Conservation (phyloP, 1,140 invertebrate genomes). For the Nixonia krombeini region DNA sequence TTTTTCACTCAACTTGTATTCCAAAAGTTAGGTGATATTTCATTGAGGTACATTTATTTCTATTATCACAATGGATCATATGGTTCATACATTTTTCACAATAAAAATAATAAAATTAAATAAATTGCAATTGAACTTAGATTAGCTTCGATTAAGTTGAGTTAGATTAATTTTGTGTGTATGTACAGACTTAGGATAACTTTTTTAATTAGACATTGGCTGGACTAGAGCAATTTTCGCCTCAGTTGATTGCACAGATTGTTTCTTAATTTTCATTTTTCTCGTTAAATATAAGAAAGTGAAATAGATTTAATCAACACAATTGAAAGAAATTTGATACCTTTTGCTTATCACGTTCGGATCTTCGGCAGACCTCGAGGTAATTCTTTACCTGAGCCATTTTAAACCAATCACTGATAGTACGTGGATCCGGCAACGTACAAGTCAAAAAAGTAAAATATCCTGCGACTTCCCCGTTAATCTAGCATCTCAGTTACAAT, state of each 20-base stretch:
- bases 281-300: background rate
- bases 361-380: background rate
- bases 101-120: background rate
- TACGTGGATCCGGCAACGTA: background rate
- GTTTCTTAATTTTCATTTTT: background rate
- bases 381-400: background rate
- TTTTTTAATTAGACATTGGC: too few relatives aligned
- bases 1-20: too few relatives aligned
- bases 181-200: background rate
- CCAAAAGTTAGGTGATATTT: too few relatives aligned
- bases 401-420: constrained; percentile 1
- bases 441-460: too few relatives aligned
- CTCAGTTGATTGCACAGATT: background rate
- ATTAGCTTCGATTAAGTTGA: background rate
- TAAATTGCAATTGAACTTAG: background rate
- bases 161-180: background rate
- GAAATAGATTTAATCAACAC: background rate
- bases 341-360: background rate
- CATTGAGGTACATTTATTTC: too few relatives aligned
- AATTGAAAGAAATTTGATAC: background rate
- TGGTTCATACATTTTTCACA: too few relatives aligned
- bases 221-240: too few relatives aligned
- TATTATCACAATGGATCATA: too few relatives aligned
- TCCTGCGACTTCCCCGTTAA: too few relatives aligned
- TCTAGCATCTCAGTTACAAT: background rate